Base-by-base conservation (phyloP, 2,797 vertebrate species). In the Hylomyscus alleni region DNA sequence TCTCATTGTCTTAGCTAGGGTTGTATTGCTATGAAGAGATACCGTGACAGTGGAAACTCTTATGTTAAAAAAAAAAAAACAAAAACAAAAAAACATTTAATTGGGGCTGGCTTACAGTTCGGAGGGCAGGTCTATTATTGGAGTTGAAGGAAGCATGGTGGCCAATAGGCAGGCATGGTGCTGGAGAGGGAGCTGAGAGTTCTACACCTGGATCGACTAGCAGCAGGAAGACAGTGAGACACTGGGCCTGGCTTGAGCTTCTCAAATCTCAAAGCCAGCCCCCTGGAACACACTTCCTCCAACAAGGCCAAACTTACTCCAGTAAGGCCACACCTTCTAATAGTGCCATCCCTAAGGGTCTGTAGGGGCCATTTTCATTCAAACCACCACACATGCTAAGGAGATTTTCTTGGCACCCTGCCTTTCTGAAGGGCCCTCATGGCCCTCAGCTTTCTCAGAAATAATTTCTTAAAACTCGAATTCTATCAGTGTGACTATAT, bases 391-490 rank as follows among this genome's bases (percentile, higher is more conserved):
- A 76, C 89, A 4, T 37, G 14, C 69, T 58, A 69, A 34, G 54
- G 3, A 65, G 0, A 40, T 95, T 93, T 88, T 92, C 73, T 89
- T 95, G 73, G 37, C 20, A 86, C 4, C 22, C 10, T 82, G 50
- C 19, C 47, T 80, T 93, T 62, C 26, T 40, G 58, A 44, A 94
- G 67, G 24, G 76, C 40, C 17, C 34, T 19, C 1, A n/a, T 83
- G 26, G 14, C 47, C 65, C 37, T 94, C 95, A 44, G 56, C 95
- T 88, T 90, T 95, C 67, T 56, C 20, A 56, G 47, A 82, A 87
- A 73, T 5, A 29, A 3, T 73, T 92, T 93, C 84, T 76, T 40
- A 15, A 47, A 97, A 52, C 37, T 88, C 12, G 1, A 65, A 3
- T 75, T 90, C 86, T n/a, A 91, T 88, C 80, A 56, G 31, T 84